A percentile compares a stretch with the other conserved stretches of the same genome.
These are phyloP conservation scores for Glandiceps talaboti DNA, from an alignment of 53 echinoderm and acorn worm species.

Conservation along the genomic window DNA sequence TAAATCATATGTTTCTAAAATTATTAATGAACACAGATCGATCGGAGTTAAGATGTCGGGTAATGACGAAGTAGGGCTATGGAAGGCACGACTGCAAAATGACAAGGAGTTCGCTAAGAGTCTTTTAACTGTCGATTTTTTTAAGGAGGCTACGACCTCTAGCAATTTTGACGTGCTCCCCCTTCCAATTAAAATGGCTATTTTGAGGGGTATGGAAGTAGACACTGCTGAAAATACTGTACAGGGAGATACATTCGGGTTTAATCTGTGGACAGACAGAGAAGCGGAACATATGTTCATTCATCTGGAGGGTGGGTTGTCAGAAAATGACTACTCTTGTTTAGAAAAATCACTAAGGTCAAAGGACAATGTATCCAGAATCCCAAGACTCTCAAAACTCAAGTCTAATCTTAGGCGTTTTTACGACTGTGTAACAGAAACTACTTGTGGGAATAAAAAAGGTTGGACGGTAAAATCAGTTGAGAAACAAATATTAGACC, in stretches of 20 bases:
- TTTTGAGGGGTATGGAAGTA: neutral
- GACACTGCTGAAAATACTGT: neutral
- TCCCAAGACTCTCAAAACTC: neutral
- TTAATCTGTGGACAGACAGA: neutral
- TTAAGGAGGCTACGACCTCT: neutral
- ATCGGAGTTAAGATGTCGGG: neutral
- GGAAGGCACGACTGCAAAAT: neutral
- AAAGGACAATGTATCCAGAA: neutral
- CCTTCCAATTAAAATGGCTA: neutral
- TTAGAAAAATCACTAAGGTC: neutral
- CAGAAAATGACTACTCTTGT: neutral
- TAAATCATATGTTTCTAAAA: neutral
- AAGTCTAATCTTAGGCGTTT: neutral
- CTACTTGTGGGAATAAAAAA: neutral
- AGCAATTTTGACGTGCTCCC: neutral
- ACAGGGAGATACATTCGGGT: neutral
- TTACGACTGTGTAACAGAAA: neutral
- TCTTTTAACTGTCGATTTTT: neutral
- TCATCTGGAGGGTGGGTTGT: neutral
- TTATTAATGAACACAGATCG: neutral
- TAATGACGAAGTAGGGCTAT: neutral
- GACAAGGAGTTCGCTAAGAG: neutral
- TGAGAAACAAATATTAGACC: neutral
- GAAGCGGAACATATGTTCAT: neutral
- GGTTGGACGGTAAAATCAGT: neutral